Evolutionary conservation across 2,888 invertebrate genomes (phyloP), one percentile per base, ranked within the genome.

Genomic region (Nemotelus pantherinus): DNA sequence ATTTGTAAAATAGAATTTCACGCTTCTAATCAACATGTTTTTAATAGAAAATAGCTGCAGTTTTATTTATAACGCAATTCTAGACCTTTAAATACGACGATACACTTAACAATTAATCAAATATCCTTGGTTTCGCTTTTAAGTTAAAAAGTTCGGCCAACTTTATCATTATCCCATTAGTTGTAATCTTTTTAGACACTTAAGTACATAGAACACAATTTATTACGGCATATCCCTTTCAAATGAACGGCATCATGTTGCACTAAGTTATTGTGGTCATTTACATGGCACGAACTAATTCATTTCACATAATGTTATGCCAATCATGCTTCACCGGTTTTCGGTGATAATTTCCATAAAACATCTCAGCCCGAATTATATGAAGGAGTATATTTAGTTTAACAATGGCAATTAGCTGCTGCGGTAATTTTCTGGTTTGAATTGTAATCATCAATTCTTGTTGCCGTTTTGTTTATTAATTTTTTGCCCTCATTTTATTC

Each of bases 391-490:
- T 5, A 43, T 65, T 65, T n/a, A n/a, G 10, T 6, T 71, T 71
- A 55, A 71, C 55, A 43, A 74, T 47, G n/a, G 63, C 43, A 74
- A 58, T 74, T 74, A 50, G 45, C 60, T 48, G n/a, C 55, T 9
- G 25, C 74, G 44, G 41, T n/a, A 47, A 55, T 58, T 74, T 74
- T 7, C 60, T 74, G 58, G 74, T 41, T n/a, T 7, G 39, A 7
- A 44, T 58, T 47, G 41, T 25, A 64, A 58, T 63, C 48, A 60
- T 67, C 65, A 55, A 74, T 53, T 44, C 76, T 71, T 74, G 79
- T 67, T 63, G 77, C 76, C 77, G 79, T 79, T 79, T 78, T 78
- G 77, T 78, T 79, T 79, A 64, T 65, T 76, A 64, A 53, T 65
- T 76, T 76, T 65, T 5, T 65, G 44, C 53, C 53, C 39, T 65